Conservation (phyloP, 2,888 invertebrate genomes). For the Mythimna loreyi region DNA sequence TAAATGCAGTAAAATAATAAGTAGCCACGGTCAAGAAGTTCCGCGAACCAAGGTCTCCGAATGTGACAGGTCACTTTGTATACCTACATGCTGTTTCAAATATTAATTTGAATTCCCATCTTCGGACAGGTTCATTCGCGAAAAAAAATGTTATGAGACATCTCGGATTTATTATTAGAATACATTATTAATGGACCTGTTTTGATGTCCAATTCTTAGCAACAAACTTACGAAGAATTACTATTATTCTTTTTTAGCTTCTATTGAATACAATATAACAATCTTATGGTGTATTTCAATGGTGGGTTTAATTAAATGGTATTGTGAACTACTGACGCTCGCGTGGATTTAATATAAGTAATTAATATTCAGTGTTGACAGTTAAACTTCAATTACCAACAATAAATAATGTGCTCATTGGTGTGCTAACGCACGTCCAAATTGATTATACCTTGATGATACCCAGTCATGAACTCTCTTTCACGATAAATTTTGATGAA, state of each 20-base stretch:
- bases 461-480: conserved; percentile 36
- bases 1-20: conserved; percentile 65
- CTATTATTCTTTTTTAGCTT: background rate
- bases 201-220: conserved; percentile 17
- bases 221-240: background rate
- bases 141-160: conserved; percentile 10
- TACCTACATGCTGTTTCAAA: background rate
- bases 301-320: background rate
- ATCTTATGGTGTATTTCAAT: no score
- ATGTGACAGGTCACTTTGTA: conserved; percentile 15
- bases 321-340: conserved; percentile 2
- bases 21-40: conserved; percentile 41
- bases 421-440: conserved; percentile 16
- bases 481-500: conserved; percentile 31
- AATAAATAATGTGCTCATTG: conserved; percentile 33
- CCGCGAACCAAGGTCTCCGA: conserved; percentile 42
- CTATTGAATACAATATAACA: no score
- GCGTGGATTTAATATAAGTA: conserved; percentile 21
- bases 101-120: background rate
- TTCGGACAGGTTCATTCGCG: background rate
- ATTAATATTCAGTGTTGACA: conserved; percentile 41
- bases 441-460: conserved; percentile 26
- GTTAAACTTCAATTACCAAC: conserved; percentile 23
- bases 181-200: conserved; percentile 26
- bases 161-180: conserved; percentile 12